Evolutionary conservation across 2,888 invertebrate species (phyloP).

Genomic region (Oeneis ivallda): DNA sequence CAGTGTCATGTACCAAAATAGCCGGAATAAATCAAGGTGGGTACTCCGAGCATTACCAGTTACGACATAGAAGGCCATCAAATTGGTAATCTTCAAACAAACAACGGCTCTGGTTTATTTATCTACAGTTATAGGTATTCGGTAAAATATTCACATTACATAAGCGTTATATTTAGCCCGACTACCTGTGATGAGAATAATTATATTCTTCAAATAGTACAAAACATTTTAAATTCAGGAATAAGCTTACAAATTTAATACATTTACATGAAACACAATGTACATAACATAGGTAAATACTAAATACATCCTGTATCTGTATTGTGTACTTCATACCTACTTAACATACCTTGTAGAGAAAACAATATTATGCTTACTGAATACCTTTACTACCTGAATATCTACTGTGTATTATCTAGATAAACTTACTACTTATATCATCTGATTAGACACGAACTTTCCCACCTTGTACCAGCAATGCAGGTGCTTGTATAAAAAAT

Average conservation of each 20-base stretch:
- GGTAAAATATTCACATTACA: conserved; percentile 33
- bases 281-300: no score
- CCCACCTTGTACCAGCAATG: no score
- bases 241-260: no score
- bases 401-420: no score
- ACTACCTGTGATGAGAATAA: conserved; percentile 17
- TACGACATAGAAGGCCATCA: conserved; percentile 26
- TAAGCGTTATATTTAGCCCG: conserved; percentile 31
- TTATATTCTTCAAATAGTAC: conserved; percentile 19
- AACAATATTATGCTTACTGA: no score
- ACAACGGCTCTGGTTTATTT: conserved; percentile 33
- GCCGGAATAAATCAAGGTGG: conserved; percentile 19
- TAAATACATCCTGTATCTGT: no score
- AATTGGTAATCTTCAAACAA: conserved; percentile 33
- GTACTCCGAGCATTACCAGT: conserved; percentile 18
- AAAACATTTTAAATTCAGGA: not conserved
- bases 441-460: no score
- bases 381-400: no score
- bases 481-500: not conserved
- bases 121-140: conserved; percentile 20
- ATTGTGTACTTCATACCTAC: no score
- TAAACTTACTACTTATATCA: no score
- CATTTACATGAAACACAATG: no score
- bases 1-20: conserved; percentile 21
- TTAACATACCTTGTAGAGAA: no score